phyloP scores from a whole-genome alignment of 2,113 vertebrate genomes.

The Caloenas nicobarica region DNA sequence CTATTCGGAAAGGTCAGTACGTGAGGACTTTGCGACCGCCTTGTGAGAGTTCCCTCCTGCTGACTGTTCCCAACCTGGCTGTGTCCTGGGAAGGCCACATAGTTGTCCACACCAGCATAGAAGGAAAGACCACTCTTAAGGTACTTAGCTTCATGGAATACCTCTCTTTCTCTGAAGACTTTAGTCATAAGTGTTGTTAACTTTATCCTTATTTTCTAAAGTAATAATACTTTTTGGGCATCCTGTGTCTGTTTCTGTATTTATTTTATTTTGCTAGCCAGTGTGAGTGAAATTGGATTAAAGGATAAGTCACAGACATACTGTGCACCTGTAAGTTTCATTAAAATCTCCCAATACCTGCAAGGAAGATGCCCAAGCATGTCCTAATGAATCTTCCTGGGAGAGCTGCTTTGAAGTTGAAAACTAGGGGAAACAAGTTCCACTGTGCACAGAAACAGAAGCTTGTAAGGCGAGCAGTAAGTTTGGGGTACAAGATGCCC shows the following conservation, averaged over 20 bases:
- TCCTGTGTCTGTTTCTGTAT: neutral
- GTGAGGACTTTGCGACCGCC: constrained; percentile 89
- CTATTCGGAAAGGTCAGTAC: constrained; percentile 89
- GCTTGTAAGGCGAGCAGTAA: neutral
- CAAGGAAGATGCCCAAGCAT: neutral
- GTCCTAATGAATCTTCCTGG: neutral
- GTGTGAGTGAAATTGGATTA: neutral
- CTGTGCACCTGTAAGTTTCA: neutral
- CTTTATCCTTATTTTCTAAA: neutral
- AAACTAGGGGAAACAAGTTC: neutral
- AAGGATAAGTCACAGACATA: neutral
- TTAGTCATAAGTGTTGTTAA: neutral
- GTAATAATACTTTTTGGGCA: neutral
- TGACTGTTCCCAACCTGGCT: constrained; percentile 87
- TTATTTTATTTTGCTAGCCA: neutral
- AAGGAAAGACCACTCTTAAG: constrained; percentile 92
- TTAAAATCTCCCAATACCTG: neutral
- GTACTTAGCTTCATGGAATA: constrained; percentile 63
- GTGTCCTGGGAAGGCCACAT: constrained; percentile 94
- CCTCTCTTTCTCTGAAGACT: neutral
- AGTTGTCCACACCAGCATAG: constrained; percentile 88
- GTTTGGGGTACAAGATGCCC: neutral
- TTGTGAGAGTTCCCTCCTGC: constrained; percentile 87
- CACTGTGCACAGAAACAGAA: neutral
- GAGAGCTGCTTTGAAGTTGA: neutral